Percentiles rank a stretch among this genome's conserved stretches.
phyloP scores from a whole-genome alignment of 2,113 vertebrate genomes.

The Urocitellus parryii region DNA sequence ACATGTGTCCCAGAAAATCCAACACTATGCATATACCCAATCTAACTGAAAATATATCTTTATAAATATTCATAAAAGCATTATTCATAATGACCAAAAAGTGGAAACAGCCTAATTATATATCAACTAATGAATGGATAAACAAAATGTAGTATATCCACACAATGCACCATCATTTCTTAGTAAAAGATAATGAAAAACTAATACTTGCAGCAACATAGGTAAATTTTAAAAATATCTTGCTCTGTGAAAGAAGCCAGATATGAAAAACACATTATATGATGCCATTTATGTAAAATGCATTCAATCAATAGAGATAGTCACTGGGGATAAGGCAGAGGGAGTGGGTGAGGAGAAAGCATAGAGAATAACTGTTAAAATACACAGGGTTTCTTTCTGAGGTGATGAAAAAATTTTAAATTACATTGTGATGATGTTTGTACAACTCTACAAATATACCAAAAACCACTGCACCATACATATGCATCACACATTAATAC shows the following conservation, averaged over 20 bases:
- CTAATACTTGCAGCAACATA: not conserved
- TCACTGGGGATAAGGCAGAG: not conserved
- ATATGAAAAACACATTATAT: not conserved
- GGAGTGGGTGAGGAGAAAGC: not conserved
- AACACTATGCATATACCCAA: not conserved
- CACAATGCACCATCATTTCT: not conserved
- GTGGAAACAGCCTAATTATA: not conserved
- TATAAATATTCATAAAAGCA: not conserved
- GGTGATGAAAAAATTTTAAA: not conserved
- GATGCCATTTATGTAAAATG: not conserved
- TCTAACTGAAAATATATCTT: not conserved
- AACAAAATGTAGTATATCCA: too few relatives aligned
- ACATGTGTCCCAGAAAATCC: not conserved
- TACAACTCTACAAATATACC: not conserved
- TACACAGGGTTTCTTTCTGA: too few relatives aligned
- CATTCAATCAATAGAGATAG: not conserved
- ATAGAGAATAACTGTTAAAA: not conserved
- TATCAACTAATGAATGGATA: too few relatives aligned
- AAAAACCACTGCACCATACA: not conserved
- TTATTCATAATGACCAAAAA: not conserved
- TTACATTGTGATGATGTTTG: not conserved
- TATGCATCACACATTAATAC: not conserved
- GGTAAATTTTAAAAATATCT: too few relatives aligned
- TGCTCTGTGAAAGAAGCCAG: not conserved
- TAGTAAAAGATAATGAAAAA: not conserved